Percentiles rank a stretch among this genome's conserved stretches.
Evolutionary conservation across 2,797 vertebrate genomes (phyloP).

Genomic region (Loriculus beryllinus): DNA sequence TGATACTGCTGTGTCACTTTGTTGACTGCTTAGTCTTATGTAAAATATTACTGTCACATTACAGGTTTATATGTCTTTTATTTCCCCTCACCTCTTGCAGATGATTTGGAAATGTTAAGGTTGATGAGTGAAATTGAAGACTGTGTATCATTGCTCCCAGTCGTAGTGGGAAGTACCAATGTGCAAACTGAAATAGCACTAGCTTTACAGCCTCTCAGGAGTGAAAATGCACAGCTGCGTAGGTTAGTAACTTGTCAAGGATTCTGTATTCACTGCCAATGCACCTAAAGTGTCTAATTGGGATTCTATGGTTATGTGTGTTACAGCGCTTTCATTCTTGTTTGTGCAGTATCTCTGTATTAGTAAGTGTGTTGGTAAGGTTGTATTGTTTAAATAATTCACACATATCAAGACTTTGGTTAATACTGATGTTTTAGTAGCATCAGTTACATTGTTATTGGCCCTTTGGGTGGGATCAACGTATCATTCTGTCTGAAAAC

Average conservation of each 20-base stretch:
- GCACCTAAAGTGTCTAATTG: background rate
- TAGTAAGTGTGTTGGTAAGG: background rate
- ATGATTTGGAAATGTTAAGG: constrained; percentile 79
- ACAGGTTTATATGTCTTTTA: background rate
- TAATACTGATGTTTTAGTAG: background rate
- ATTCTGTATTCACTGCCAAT: background rate
- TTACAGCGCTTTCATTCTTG: background rate
- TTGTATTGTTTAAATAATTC: background rate
- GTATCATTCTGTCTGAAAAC: background rate
- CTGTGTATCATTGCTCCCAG: constrained; percentile 72
- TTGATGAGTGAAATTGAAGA: constrained; percentile 82
- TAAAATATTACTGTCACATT: background rate
- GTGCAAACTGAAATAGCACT: constrained; percentile 78
- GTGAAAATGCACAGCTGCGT: constrained; percentile 83
- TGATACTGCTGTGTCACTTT: background rate
- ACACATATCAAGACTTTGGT: background rate
- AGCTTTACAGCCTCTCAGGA: constrained; percentile 80
- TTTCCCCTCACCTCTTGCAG: constrained; percentile 28
- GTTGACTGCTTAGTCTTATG: background rate
- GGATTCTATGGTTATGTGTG: background rate
- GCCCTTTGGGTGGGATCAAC: background rate
- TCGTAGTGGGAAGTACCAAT: constrained; percentile 54
- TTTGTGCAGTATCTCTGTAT: background rate
- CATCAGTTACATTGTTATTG: background rate
- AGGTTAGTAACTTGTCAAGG: constrained; percentile 70